These are phyloP conservation scores for Xanthia togata DNA, from an alignment of 2,888 invertebrate genomes.

Conservation along the genomic window DNA sequence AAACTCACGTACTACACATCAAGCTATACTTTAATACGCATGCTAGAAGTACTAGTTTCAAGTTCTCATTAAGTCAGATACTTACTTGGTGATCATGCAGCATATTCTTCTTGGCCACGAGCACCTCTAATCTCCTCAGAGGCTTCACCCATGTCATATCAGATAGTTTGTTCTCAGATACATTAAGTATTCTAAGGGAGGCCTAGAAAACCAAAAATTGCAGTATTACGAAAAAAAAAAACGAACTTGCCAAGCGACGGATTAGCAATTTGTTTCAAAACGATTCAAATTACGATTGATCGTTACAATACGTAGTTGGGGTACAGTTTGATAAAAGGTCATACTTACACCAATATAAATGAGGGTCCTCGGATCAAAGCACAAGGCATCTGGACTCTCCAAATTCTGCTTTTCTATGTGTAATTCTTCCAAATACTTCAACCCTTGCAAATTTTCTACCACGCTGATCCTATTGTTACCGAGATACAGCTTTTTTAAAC, in stretches of 20 bases:
- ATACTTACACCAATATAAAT: conserved; percentile 89
- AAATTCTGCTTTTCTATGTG: conserved; percentile 93
- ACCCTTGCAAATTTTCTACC: conserved; percentile 92
- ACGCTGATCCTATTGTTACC: conserved; percentile 93
- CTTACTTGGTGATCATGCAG: conserved; percentile 88
- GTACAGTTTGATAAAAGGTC: not conserved
- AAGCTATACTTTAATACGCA: not conserved
- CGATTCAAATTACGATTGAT: too few species aligned
- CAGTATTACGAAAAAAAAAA: not conserved
- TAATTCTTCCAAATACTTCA: conserved; percentile 91
- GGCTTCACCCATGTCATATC: conserved; percentile 89
- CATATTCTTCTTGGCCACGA: conserved; percentile 91
- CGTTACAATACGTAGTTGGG: too few species aligned
- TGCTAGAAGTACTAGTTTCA: not conserved
- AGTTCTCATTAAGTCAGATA: not conserved
- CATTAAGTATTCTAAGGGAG: conserved; percentile 90
- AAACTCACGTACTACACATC: too few species aligned
- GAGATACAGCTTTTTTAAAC: conserved; percentile 94
- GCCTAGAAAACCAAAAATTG: conserved; percentile 82
- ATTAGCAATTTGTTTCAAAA: too few species aligned
- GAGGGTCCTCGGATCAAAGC: conserved; percentile 92
- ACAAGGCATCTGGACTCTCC: conserved; percentile 89
- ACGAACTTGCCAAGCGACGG: too few species aligned
- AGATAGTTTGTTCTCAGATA: conserved; percentile 91
- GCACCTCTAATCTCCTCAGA: conserved; percentile 87